These are phyloP conservation scores for Alexandromys fortis DNA, from an alignment of 2,113 vertebrate species.

Conservation along the genomic window DNA sequence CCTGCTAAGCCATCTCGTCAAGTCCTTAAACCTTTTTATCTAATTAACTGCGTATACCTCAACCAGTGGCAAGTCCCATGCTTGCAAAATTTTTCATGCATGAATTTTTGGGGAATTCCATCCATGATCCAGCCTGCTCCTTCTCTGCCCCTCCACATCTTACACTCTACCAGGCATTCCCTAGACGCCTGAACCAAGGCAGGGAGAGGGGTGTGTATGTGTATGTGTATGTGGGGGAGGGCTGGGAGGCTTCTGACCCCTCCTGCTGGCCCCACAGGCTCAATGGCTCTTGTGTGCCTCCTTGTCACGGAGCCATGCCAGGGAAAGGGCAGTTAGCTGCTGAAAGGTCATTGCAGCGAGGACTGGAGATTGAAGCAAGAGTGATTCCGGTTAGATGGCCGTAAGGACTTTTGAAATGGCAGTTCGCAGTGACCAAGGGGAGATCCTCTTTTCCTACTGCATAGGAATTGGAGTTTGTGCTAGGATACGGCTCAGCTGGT, in stretches of 20 bases:
- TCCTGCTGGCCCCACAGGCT: not conserved
- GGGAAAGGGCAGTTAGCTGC: conserved; percentile 71
- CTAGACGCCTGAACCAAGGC: not conserved
- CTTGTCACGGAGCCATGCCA: conserved; percentile 58
- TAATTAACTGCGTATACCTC: not conserved
- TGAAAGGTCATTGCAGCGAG: conserved; percentile 68
- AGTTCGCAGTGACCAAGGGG: not conserved
- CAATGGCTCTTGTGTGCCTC: conserved; percentile 74
- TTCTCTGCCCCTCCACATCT: not conserved
- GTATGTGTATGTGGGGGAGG: not conserved
- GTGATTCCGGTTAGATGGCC: not conserved
- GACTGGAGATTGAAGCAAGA: conserved; percentile 12
- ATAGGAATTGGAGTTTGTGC: not conserved
- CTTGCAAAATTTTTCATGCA: not conserved
- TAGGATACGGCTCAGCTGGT: no score
- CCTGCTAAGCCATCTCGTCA: not conserved
- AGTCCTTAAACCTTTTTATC: not conserved
- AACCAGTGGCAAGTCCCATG: not conserved
- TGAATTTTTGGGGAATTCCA: not conserved
- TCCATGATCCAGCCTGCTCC: not conserved
- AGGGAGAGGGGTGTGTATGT: not conserved
- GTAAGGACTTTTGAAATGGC: conserved; percentile 9
- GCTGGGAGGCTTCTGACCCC: not conserved
- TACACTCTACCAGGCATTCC: not conserved
- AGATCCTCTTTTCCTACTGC: not conserved